Base-by-base conservation (phyloP, 2,888 invertebrate genomes). In the Mesorhabditis belari region DNA sequence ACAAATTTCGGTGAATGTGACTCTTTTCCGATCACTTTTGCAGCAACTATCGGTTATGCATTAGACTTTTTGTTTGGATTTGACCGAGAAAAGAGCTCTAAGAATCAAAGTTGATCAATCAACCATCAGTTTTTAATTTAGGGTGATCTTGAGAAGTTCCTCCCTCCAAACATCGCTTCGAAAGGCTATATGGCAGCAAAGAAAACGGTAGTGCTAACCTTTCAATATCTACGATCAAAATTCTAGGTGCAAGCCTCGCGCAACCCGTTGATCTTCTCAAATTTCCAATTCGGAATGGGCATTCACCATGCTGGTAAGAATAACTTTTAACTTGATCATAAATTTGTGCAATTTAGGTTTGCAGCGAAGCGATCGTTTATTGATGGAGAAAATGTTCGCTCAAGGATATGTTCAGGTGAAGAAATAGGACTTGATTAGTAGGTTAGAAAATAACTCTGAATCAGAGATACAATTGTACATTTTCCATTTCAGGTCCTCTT, bases 301-400 rank as follows among this genome's bases (percentile, higher is more conserved):
- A n/a, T n/a, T n/a, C n/a, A n/a, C n/a, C n/a, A n/a, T n/a, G n/a
- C n/a, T n/a, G n/a, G n/a, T n/a, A n/a, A n/a, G n/a, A n/a, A n/a
- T n/a, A n/a, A n/a, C n/a, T n/a, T n/a, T n/a, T n/a, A n/a, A n/a
- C n/a, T n/a, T n/a, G n/a, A n/a, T n/a, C n/a, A n/a, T n/a, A n/a
- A n/a, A n/a, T n/a, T n/a, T n/a, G 72, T 98, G 99, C 85, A 96
- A 99, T 83, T 98, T 98, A 26, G 94, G 95, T 5, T 89, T 95
- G 88, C 81, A 91, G 59, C 86, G 95, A 63, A 86, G 87, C 61
- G 98, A 98, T 83, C 87, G 93, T 84, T 88, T 83, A 74, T 84
- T 91, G 83, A 90, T 91, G 0, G 96, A 98, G 82, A 90, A 89
- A 81, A 89, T 89, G 77, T 98, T 98, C 81, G 84, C 88, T 0